These are phyloP conservation scores for Cheilosia vernalis DNA, from an alignment of 2,888 invertebrate species.

Conservation along the genomic window DNA sequence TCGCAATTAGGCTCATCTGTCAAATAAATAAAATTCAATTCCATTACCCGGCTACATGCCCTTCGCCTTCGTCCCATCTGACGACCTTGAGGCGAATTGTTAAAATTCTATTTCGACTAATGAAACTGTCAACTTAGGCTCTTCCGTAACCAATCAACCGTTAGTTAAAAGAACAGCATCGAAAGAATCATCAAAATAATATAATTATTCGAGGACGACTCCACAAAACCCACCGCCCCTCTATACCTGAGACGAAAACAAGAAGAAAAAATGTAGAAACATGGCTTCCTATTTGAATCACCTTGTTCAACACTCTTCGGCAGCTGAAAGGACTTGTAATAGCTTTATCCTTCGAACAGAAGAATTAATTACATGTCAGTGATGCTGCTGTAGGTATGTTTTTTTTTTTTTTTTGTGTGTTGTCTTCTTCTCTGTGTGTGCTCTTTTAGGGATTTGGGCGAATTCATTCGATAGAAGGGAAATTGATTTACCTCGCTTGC, in stretches of 20 bases:
- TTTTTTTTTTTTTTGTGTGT: constrained; percentile 5
- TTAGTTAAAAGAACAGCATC: constrained; percentile 48
- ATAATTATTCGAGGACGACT: constrained; percentile 41
- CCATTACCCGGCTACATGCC: constrained; percentile 24
- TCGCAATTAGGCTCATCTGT: constrained; percentile 60
- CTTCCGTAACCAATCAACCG: constrained; percentile 56
- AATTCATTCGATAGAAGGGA: constrained; percentile 4
- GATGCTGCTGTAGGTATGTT: constrained; percentile 22
- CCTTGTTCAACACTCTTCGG: constrained; percentile 22
- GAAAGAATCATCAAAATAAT: constrained; percentile 51
- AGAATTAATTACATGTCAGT: constrained; percentile 70
- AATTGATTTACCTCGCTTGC: constrained; percentile 34
- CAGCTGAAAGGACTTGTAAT: constrained; percentile 25
- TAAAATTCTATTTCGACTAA: constrained; percentile 58
- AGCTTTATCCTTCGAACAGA: constrained; percentile 55
- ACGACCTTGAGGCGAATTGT: constrained; percentile 3
- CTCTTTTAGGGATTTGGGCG: constrained; percentile 4
- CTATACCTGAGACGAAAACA: constrained; percentile 6
- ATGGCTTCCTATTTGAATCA: constrained; percentile 48
- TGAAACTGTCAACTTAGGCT: constrained; percentile 69
- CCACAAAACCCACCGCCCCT: neutral
- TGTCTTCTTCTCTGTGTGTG: neutral
- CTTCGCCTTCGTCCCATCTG: neutral
- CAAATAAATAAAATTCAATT: constrained; percentile 68
- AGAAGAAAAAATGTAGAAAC: constrained; percentile 1